Conservation (phyloP, 2,888 invertebrate species). For the Barypeithes pellucidus region DNA sequence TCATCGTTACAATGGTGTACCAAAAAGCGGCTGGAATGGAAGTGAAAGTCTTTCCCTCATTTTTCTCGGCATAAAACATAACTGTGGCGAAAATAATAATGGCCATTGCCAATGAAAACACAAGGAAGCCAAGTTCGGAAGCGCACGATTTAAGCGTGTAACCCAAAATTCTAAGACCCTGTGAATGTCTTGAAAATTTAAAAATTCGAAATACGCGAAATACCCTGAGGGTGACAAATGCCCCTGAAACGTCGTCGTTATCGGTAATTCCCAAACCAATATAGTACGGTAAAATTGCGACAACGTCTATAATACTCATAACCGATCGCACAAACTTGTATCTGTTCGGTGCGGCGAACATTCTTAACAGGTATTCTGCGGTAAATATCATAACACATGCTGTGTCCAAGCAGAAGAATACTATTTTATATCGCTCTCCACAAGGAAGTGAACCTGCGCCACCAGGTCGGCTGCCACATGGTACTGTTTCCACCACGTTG, state of each 20-base stretch:
- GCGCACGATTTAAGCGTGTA: slow-evolving; percentile 99
- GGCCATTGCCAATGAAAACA: slow-evolving; percentile 99
- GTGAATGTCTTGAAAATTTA: slow-evolving; percentile 99
- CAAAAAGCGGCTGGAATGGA: slow-evolving; percentile 99
- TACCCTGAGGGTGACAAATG: slow-evolving; percentile 98
- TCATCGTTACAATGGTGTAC: slow-evolving; percentile 99
- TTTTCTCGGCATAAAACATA: slow-evolving; percentile 99
- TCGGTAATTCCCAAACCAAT: slow-evolving; percentile 98
- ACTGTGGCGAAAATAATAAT: slow-evolving; percentile 99
- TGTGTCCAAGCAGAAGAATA: slow-evolving; percentile 99
- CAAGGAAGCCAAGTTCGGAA: slow-evolving; percentile 98
- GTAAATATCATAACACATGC: slow-evolving; percentile 99
- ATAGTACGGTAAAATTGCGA: slow-evolving; percentile 99
- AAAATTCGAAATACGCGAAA: slow-evolving; percentile 99
- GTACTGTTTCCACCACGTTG: slow-evolving; percentile 98
- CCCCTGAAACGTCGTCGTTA: slow-evolving; percentile 98
- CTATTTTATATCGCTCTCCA: slow-evolving; percentile 97
- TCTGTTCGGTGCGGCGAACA: slow-evolving; percentile 98
- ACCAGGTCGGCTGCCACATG: slow-evolving; percentile 91
- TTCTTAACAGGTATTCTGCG: slow-evolving; percentile 94
- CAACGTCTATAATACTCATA: slow-evolving; percentile 99
- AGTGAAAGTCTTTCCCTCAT: slow-evolving; percentile 97
- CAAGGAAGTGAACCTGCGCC: slow-evolving; percentile 92
- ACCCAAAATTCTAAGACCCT: slow-evolving; percentile 97
- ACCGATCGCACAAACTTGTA: slow-evolving; percentile 98